Base-by-base conservation (phyloP, 1,140 invertebrate species). In the Rhizoglyphus robini region DNA sequence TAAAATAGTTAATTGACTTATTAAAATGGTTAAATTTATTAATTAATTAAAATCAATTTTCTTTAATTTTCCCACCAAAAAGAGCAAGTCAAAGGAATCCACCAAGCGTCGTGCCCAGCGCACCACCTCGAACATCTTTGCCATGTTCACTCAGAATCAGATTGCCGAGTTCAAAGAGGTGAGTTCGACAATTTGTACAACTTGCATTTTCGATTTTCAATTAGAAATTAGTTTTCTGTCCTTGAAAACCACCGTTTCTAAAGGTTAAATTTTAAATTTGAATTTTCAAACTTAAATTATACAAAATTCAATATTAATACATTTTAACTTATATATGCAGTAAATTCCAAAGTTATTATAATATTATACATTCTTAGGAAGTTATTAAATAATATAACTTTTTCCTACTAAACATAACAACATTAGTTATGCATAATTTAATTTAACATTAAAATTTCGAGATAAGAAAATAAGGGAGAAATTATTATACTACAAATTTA, bases 151-250 rank as follows among this genome's bases (percentile, higher is more conserved):
- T 65, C 88, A 93, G 80, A 86, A 86, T 80, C 90, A 95, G 81
- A 87, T 95, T 71, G 88, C 88, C 69, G 90, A 93, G 78, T 95
- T 94, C 81, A 94, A 94, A 80, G 90, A 95, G 82, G 90, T 88
- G 74, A 82, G 89, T 4, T 25, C 18, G 29, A 51, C 18, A 46
- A 46, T 2, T 2, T n/a, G 23, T 3, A 2, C 23, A 3, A 46
- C 2, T 46, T 3, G 23, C 8, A 46, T 3, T 46, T 20, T 51
- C 1, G 29, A 51, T 29, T 49, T 61, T 46, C 29, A 63, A 27
- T 18, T 34, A 60, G 31, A 61, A 61, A 18, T n/a, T 13, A 61
- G 5, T 23, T 8, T 5, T 60, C 25, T 47, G n/a, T 46, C 8
- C 2, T 3, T 46, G 41, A 20, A 54, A 54, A 54, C 23, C 51